These are phyloP conservation scores for Margarornis squamiger DNA, from an alignment of 2,797 vertebrate species.

Conservation along the genomic window DNA sequence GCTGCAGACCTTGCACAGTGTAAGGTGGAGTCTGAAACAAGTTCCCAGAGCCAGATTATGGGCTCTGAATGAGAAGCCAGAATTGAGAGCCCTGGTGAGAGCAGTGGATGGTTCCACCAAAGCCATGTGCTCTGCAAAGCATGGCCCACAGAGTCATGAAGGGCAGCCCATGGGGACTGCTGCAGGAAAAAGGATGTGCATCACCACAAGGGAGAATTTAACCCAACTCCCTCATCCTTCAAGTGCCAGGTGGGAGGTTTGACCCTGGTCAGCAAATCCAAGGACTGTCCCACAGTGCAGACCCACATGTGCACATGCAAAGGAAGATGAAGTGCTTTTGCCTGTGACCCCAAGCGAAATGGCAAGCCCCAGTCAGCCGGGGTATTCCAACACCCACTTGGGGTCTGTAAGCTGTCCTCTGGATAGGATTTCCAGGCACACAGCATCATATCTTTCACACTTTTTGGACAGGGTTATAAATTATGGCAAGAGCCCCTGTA, in stretches of 20 bases:
- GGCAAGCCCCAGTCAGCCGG: background rate
- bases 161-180: background rate
- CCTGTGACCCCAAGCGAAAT: background rate
- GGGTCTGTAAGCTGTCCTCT: background rate
- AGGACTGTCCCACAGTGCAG: fast-evolving
- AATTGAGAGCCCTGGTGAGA: background rate
- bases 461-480: slow-evolving; percentile 39
- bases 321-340: slow-evolving; percentile 18
- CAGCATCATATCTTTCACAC: background rate
- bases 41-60: background rate
- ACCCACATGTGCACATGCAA: background rate
- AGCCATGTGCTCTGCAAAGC: background rate
- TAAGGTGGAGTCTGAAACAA: background rate
- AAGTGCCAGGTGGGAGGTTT: slow-evolving; percentile 13
- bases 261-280: background rate
- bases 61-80: background rate
- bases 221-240: background rate
- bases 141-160: fast-evolving
- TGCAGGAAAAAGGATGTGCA: background rate
- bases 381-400: background rate
- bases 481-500: background rate
- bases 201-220: background rate
- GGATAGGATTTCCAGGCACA: slow-evolving; percentile 22
- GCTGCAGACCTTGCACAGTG: background rate
- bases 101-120: background rate